A percentile compares a stretch with the other conserved stretches of the same genome.
These are phyloP conservation scores for Tinea trinotella DNA, from an alignment of 2,888 invertebrate genomes.

Conservation along the genomic window DNA sequence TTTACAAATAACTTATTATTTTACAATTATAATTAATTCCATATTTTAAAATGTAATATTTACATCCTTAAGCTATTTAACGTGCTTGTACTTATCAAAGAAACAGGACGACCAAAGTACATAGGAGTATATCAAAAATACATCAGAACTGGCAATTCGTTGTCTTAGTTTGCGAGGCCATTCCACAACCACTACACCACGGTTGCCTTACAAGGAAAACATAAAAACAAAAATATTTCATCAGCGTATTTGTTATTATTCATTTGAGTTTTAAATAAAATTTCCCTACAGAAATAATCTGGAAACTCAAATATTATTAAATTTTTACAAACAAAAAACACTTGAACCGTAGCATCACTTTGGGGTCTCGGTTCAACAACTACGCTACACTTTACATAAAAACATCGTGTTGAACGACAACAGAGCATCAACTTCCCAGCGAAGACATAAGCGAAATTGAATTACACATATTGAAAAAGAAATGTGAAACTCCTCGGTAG, in stretches of 20 bases:
- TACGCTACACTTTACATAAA: constrained; percentile 73
- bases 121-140: too few species aligned
- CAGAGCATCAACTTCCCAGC: constrained; percentile 72
- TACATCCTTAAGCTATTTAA: too few species aligned
- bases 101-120: too few species aligned
- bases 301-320: not conserved
- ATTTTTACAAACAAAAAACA: constrained; percentile 35
- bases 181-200: too few species aligned
- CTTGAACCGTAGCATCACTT: constrained; percentile 49
- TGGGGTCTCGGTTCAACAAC: constrained; percentile 60
- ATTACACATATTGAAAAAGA: constrained; percentile 74
- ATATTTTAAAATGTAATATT: too few species aligned
- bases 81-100: too few species aligned
- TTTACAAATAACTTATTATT: too few species aligned
- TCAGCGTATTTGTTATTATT: constrained; percentile 20
- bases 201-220: too few species aligned
- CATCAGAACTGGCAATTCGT: too few species aligned
- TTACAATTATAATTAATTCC: too few species aligned
- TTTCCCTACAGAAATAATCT: not conserved
- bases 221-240: too few species aligned
- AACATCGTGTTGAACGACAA: constrained; percentile 72
- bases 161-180: too few species aligned
- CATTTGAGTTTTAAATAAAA: not conserved
- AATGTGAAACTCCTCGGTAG: constrained; percentile 71
- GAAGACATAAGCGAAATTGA: constrained; percentile 73